Percentiles rank a stretch among this genome's conserved stretches.
Evolutionary conservation across 2,888 invertebrate species (phyloP).

Genomic region (Drosophila mulleri): DNA sequence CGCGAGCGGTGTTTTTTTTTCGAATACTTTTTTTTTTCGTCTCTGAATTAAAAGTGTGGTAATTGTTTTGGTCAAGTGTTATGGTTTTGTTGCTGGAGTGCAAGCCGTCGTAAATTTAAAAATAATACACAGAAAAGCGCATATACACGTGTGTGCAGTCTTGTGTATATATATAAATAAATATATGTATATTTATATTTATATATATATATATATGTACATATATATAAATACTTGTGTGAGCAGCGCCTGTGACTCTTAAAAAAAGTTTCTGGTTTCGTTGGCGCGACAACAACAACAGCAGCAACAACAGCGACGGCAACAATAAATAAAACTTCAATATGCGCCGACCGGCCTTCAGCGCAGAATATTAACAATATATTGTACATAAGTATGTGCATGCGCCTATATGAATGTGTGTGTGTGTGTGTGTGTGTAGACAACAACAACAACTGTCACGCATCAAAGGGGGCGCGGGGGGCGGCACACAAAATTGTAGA

Average conservation of each 20-base stretch:
- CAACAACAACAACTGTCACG: slow-evolving; percentile 37
- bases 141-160: slow-evolving; percentile 24
- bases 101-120: slow-evolving; percentile 41
- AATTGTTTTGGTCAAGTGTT: slow-evolving; percentile 23
- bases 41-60: slow-evolving; percentile 8
- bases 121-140: slow-evolving; percentile 39
- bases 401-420: slow-evolving; percentile 1
- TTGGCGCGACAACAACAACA: slow-evolving; percentile 38
- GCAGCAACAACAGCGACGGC: slow-evolving; percentile 16
- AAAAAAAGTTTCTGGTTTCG: slow-evolving; percentile 68
- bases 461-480: slow-evolving; percentile 17
- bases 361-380: slow-evolving; percentile 66
- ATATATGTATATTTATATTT: slow-evolving; percentile 3
- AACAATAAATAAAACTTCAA: slow-evolving; percentile 63
- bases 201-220: background rate
- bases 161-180: background rate
- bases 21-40: slow-evolving; percentile 1
- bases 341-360: slow-evolving; percentile 69
- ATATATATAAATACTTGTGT: slow-evolving; percentile 24
- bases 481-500: slow-evolving; percentile 30
- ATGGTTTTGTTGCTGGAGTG: slow-evolving; percentile 21
- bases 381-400: slow-evolving; percentile 14
- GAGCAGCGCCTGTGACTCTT: slow-evolving; percentile 49
- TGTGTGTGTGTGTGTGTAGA: slow-evolving; percentile 3
- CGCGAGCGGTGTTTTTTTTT: slow-evolving; percentile 22